Conservation (phyloP, 2,888 invertebrate genomes). For the Tenthredo mesomela region DNA sequence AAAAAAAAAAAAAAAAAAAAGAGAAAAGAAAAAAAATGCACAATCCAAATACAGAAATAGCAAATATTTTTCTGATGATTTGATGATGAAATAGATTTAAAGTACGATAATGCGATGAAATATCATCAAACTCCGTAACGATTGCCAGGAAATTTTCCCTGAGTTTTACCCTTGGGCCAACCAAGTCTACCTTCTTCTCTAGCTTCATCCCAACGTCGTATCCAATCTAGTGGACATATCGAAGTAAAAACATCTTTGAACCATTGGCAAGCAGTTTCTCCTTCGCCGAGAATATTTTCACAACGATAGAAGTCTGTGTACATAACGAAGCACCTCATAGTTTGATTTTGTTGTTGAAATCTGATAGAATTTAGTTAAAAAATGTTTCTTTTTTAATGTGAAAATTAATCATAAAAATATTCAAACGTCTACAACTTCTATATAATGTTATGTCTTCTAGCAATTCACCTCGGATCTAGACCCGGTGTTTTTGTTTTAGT, state of each 20-base stretch:
- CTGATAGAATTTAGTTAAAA: slow-evolving; percentile 60
- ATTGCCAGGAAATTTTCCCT: slow-evolving; percentile 64
- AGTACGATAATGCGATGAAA: neutral
- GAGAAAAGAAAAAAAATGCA: no score
- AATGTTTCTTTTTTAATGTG: neutral
- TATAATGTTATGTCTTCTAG: neutral
- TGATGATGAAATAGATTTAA: neutral
- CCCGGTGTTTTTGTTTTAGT: slow-evolving; percentile 56
- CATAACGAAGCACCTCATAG: slow-evolving; percentile 71
- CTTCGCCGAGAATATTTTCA: slow-evolving; percentile 68
- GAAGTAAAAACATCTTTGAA: slow-evolving; percentile 68
- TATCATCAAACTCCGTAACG: slow-evolving; percentile 61
- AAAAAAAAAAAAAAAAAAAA: no score
- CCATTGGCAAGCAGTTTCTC: slow-evolving; percentile 69
- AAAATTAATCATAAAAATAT: neutral
- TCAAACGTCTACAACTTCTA: neutral
- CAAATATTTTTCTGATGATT: neutral
- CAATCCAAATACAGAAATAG: neutral
- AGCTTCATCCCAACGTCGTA: slow-evolving; percentile 67
- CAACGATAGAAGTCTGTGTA: slow-evolving; percentile 73
- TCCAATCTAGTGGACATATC: slow-evolving; percentile 70
- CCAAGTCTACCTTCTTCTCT: slow-evolving; percentile 63
- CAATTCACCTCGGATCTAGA: slow-evolving; percentile 65
- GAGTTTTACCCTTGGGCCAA: slow-evolving; percentile 64
- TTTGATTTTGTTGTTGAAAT: slow-evolving; percentile 74